Evolutionary conservation across 2,113 vertebrate genomes (phyloP), one percentile per base, ranked within the genome.

Genomic region (Siniperca knerii): DNA sequence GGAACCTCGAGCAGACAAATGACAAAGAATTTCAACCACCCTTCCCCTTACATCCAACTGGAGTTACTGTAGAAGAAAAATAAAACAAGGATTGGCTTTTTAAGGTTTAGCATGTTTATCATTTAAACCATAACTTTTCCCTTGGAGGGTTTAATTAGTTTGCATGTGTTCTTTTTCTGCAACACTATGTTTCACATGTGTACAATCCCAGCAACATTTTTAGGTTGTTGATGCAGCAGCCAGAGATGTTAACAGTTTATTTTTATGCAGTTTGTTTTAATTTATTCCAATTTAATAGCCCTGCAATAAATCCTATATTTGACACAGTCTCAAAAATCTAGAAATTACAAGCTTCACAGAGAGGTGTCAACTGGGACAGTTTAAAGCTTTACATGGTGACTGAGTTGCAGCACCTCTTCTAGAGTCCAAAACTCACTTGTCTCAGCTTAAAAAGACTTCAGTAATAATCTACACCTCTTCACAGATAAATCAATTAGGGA

Each of bases 1-100:
- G 88, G 82, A 91, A 89, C 81, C 44, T 75, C 35, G 23, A 90
- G 74, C 25, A 37, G 54, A 89, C 90, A 83, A 92, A 84, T 67
- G 72, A 88, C 89, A 91, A 87, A 84, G 80, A 87, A 84, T 82
- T 84, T 75, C 15, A 75, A n/a, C 13, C 67, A 54, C 2, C 33
- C 33, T n/a, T 33, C 74, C 54, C 33, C 10, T 78, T 10, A 62
- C 9, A 42, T 75, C 23, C 61, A 74, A 13, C 44, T 52, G 7
- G 37, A 71, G 46, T 25, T 54, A 58, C 44, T 78, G 76, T 20
- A 64, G n/a, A 18, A 29, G 4, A 37, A 60, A 40, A 64, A 61
- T 2, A 20, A 20, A 55, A 23, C 1, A 29, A 35, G 2, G 46
- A 15, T 12, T 37, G 15, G 25, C 15, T 57, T 52, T 64, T 75